A percentile compares a stretch with the other conserved stretches of the same genome.
Evolutionary conservation across 1,140 invertebrate genomes (phyloP).

Genomic region (Lasioglossum albipes): DNA sequence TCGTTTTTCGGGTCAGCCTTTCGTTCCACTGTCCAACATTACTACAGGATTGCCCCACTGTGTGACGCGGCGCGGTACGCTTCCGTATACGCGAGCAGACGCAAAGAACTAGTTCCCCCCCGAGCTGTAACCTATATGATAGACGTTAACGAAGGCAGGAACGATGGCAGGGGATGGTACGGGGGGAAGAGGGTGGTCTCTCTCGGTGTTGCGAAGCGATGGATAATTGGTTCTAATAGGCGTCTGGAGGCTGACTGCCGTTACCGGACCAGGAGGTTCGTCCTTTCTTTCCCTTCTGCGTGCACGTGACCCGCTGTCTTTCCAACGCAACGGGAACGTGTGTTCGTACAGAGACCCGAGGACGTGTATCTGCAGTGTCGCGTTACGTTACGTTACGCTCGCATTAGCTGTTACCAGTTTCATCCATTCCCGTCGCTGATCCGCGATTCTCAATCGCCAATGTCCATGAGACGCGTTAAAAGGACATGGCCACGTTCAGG

Average conservation of each 20-base stretch:
- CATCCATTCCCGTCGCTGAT: slow-evolving; percentile 41
- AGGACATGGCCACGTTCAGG: slow-evolving; percentile 16
- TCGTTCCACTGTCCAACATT: too few species aligned
- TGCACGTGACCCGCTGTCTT: slow-evolving; percentile 17
- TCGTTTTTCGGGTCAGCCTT: too few species aligned
- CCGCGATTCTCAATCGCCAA: slow-evolving; percentile 39
- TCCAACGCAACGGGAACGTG: slow-evolving; percentile 2
- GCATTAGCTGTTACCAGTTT: slow-evolving; percentile 53
- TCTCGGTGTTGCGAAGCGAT: slow-evolving; percentile 47
- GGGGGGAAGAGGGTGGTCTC: slow-evolving; percentile 45
- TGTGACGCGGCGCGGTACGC: too few species aligned
- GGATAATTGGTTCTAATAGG: slow-evolving; percentile 69
- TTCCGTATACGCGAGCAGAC: slow-evolving; percentile 24
- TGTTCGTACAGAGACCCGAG: slow-evolving; percentile 13
- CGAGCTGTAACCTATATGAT: slow-evolving; percentile 26
- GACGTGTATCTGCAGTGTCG: slow-evolving; percentile 36
- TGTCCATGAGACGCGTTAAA: slow-evolving; percentile 4
- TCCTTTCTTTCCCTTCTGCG: slow-evolving; percentile 49
- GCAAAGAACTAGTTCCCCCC: slow-evolving; percentile 43
- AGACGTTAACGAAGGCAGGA: slow-evolving; percentile 27
- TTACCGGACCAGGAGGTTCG: slow-evolving; percentile 46
- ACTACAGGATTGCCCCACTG: too few species aligned
- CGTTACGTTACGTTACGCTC: slow-evolving; percentile 51
- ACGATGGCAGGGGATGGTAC: background rate
- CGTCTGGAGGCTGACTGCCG: slow-evolving; percentile 57